Percentiles rank a stretch among this genome's conserved stretches.
phyloP scores from a whole-genome alignment of 2,888 invertebrate genomes.

The Elmis aenea region DNA sequence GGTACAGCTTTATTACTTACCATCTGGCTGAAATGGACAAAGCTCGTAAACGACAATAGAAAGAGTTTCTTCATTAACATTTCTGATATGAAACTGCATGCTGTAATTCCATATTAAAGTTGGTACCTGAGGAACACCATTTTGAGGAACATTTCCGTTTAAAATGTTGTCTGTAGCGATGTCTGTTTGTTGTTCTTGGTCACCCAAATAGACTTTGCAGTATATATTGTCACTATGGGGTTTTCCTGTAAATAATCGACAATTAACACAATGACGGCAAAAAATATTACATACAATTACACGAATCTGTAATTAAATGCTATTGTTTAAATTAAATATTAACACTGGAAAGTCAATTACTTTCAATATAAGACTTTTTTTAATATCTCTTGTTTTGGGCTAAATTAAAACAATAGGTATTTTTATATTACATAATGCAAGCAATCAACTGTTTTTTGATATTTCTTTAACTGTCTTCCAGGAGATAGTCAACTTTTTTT shows the following conservation, averaged over 20 bases:
- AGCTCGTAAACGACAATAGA: constrained; percentile 67
- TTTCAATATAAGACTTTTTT: too few species aligned
- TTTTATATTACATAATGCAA: too few species aligned
- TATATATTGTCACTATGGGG: constrained; percentile 58
- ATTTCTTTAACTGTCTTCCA: too few species aligned
- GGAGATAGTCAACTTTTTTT: too few species aligned
- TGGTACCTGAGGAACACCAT: constrained; percentile 38
- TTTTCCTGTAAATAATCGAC: constrained; percentile 51
- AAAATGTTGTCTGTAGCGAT: constrained; percentile 52
- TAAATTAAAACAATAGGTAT: too few species aligned
- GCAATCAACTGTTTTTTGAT: too few species aligned
- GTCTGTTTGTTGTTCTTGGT: constrained; percentile 64
- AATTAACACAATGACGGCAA: too few species aligned
- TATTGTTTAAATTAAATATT: too few species aligned
- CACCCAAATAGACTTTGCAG: constrained; percentile 69
- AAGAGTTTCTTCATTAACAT: constrained; percentile 62
- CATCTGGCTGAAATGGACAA: constrained; percentile 68
- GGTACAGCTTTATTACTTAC: constrained; percentile 45
- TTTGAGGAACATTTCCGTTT: constrained; percentile 40
- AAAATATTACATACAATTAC: too few species aligned
- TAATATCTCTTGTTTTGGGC: too few species aligned
- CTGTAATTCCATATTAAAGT: constrained; percentile 65
- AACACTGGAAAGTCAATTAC: not conserved
- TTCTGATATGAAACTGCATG: constrained; percentile 71
- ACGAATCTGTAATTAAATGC: too few species aligned